These are phyloP conservation scores for Agapornis roseicollis DNA, from an alignment of 2,113 vertebrate species.

Conservation along the genomic window DNA sequence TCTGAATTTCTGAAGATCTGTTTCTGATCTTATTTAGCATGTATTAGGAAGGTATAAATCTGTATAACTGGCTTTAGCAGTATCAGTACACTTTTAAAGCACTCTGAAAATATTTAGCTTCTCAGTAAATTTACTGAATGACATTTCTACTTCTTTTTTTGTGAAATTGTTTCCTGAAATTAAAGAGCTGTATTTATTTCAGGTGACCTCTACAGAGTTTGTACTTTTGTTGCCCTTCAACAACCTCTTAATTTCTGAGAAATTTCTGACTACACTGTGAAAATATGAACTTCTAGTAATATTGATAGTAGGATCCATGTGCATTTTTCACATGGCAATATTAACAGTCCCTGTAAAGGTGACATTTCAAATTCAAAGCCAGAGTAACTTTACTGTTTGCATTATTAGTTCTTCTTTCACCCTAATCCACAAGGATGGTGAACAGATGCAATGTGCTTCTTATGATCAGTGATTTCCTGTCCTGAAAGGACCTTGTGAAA, in stretches of 20 bases:
- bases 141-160: neutral
- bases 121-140: neutral
- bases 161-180: neutral
- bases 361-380: neutral
- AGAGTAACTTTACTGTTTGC: neutral
- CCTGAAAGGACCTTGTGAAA: neutral
- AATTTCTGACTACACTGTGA: neutral
- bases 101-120: neutral
- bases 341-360: neutral
- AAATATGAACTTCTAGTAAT: neutral
- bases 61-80: neutral
- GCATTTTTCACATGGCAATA: neutral
- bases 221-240: neutral
- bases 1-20: neutral
- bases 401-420: neutral
- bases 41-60: neutral
- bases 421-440: neutral
- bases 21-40: neutral
- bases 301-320: neutral
- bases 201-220: neutral
- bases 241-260: neutral
- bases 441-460: neutral
- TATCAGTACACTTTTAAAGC: neutral
- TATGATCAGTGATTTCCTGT: slow-evolving; percentile 4
- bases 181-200: neutral